These are phyloP conservation scores for Microplitis manilae DNA, from an alignment of 2,888 invertebrate genomes.

Conservation along the genomic window DNA sequence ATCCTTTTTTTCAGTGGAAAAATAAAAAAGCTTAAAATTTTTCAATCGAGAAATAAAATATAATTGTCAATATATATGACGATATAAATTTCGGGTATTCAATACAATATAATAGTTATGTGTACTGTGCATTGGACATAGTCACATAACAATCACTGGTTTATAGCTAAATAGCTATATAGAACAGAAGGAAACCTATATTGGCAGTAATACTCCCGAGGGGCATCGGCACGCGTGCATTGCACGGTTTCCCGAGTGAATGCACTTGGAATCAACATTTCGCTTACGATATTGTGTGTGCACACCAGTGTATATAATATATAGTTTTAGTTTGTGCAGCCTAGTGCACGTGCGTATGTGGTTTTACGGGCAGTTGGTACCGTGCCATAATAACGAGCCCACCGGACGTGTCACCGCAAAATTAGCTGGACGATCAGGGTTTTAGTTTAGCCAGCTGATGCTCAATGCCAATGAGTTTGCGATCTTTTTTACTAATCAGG, in stretches of 20 bases:
- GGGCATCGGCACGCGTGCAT: conserved; percentile 6
- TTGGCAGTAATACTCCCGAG: background rate
- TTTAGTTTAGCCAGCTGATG: background rate
- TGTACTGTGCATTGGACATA: background rate
- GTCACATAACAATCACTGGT: background rate
- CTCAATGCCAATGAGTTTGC: background rate
- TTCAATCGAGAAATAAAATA: too few species aligned
- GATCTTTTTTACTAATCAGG: conserved; percentile 8
- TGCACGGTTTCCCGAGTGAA: conserved; percentile 8
- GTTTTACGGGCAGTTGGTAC: conserved; percentile 28
- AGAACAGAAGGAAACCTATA: conserved; percentile 11
- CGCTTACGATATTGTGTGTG: conserved; percentile 1
- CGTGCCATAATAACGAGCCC: conserved; percentile 34
- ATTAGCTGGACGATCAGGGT: conserved; percentile 31
- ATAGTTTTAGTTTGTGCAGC: conserved; percentile 4
- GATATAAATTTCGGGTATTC: too few species aligned
- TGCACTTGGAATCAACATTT: conserved; percentile 17
- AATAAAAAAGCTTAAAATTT: too few species aligned
- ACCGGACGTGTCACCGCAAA: conserved; percentile 33
- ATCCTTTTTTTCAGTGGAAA: too few species aligned
- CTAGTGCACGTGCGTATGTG: conserved; percentile 3
- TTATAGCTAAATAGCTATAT: background rate
- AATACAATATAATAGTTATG: background rate
- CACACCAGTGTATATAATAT: conserved; percentile 9
- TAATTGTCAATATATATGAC: too few species aligned